Conservation (phyloP, 1,140 invertebrate genomes). For the Trypoxylus dichotomus region DNA sequence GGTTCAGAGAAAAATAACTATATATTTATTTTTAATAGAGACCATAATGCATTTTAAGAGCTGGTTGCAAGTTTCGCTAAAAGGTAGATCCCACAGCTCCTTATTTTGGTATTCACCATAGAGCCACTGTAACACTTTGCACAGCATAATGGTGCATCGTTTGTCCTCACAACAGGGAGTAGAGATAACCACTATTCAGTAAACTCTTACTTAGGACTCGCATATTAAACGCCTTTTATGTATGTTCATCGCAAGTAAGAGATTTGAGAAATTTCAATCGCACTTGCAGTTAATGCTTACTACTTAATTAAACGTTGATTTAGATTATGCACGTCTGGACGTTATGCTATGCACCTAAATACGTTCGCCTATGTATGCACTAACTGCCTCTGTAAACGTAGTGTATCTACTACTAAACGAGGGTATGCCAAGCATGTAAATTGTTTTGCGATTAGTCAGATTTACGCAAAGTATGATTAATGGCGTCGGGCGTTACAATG, state of each 20-base stretch:
- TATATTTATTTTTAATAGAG: too few relatives aligned
- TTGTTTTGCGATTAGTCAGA: not conserved
- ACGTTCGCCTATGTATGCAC: not conserved
- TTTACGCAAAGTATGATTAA: not conserved
- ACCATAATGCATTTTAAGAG: too few relatives aligned
- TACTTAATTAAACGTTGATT: not conserved
- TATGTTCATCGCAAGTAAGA: not conserved
- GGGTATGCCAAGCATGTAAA: not conserved
- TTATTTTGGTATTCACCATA: too few relatives aligned
- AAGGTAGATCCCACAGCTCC: too few relatives aligned
- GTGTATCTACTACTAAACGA: not conserved
- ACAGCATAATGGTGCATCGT: too few relatives aligned
- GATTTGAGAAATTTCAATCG: not conserved
- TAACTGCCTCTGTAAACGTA: not conserved
- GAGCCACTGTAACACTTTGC: too few relatives aligned
- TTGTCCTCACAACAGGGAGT: too few relatives aligned
- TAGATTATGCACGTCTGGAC: not conserved
- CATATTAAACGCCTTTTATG: too few relatives aligned
- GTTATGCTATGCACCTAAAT: not conserved
- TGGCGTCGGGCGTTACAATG: not conserved
- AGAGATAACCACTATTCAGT: too few relatives aligned
- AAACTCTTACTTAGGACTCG: too few relatives aligned
- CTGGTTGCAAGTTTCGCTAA: too few relatives aligned
- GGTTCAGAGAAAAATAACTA: too few relatives aligned
- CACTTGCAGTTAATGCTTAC: not conserved